A percentile compares a stretch with the other conserved stretches of the same genome.
Conservation (phyloP, 2,797 vertebrate genomes). For the Myotis planiceps region DNA sequence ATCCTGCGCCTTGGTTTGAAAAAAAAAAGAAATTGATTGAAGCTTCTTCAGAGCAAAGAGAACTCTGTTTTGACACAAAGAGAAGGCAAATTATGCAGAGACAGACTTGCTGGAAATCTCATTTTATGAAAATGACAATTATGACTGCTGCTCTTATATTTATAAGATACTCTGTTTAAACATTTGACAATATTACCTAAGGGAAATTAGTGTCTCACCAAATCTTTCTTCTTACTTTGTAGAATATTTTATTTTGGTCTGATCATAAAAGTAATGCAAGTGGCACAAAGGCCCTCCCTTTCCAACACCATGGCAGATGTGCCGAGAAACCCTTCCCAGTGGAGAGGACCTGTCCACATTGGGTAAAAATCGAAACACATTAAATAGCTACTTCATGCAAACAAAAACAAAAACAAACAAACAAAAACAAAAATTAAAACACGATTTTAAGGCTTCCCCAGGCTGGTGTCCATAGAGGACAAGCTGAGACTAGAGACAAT, state of each 20-base stretch:
- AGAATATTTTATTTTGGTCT: slow-evolving; percentile 33
- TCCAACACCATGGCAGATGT: background rate
- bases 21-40: background rate
- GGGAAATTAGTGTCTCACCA: background rate
- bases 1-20: background rate
- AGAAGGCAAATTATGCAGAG: slow-evolving; percentile 43
- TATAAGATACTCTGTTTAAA: slow-evolving; percentile 67
- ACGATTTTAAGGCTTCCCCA: background rate
- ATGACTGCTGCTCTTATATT: slow-evolving; percentile 42
- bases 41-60: slow-evolving; percentile 8
- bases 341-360: background rate
- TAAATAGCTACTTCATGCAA: too few species aligned
- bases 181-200: slow-evolving; percentile 50
- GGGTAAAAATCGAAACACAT: too few species aligned
- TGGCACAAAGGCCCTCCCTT: background rate
- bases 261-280: slow-evolving; percentile 21
- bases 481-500: background rate
- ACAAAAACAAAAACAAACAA: too few species aligned
- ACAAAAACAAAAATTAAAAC: background rate
- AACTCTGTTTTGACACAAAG: slow-evolving; percentile 66
- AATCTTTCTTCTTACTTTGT: background rate
- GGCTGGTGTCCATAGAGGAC: background rate
- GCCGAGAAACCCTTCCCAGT: background rate
- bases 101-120: slow-evolving; percentile 59
- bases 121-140: slow-evolving; percentile 62